Base-by-base conservation (phyloP, 2,113 vertebrate species). In the Brienomyrus longianalis region DNA sequence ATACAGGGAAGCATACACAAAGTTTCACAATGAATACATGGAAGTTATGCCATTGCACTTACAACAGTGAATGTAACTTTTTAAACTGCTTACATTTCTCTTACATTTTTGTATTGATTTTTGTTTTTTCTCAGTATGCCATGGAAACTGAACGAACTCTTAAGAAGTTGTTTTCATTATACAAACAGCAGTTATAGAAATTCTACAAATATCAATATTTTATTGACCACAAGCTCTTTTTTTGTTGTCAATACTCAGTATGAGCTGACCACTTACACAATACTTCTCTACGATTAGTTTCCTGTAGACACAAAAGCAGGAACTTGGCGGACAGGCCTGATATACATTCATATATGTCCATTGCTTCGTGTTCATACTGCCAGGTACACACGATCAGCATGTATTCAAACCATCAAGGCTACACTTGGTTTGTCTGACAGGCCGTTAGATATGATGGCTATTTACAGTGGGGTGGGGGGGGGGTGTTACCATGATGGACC, bases 1-100 rank as follows among this genome's bases (percentile, higher is more conserved):
- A 96, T 96, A 98, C 97, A 97, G 95, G 92, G 97, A 96, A 98
- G 98, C 97, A 95, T 96, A 97, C 97, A 98, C 96, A 96, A 96
- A 93, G 95, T 97, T 96, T 96, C 97, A 98, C 98, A 97, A 97
- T 97, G 96, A 95, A 96, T 96, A 97, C 95, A 96, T 96, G 96
- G 94, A 97, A 95, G 96, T 95, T 96, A 96, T 95, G 94, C 97
- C 97, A 97, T 97, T 96, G 96, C 97, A 96, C 96, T 97, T 96
- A 97, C 97, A 96, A 97, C 96, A 97, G 97, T 96, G 95, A 95
- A 96, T 96, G 95, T 94, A 95, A 95, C 93, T 59, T 62, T 47
- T 86, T 13, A 86, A 51, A 51, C 27, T 43, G 52, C 2, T 62
- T 59, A 88, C 86, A 87, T 13, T 48, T 47, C 21, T 51, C 84